These are phyloP conservation scores for Heliocidaris erythrogramma DNA, from an alignment of 35 echinoderm and acorn worm genomes.

Conservation along the genomic window DNA sequence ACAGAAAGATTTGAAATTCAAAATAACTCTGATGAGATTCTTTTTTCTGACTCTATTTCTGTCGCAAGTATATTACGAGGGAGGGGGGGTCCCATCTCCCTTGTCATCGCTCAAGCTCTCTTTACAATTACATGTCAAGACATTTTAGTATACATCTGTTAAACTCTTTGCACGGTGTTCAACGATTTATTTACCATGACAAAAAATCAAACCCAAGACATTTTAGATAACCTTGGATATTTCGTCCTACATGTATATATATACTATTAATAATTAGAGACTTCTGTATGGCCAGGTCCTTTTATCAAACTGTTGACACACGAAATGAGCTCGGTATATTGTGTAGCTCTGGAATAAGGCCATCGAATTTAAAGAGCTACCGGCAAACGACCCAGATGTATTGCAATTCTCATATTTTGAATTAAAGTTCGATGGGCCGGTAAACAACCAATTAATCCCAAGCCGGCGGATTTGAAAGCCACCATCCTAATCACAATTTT, in stretches of 20 bases:
- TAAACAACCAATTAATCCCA: slow-evolving; percentile 3
- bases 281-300: background rate
- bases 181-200: background rate
- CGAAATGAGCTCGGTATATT: slow-evolving; percentile 2
- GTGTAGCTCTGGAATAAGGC: background rate
- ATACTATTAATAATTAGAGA: background rate
- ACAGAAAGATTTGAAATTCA: no score
- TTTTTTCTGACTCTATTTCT: no score
- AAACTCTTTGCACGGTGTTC: background rate
- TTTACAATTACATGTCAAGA: background rate
- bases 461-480: background rate
- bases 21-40: no score
- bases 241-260: background rate
- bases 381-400: background rate
- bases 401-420: background rate
- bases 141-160: background rate
- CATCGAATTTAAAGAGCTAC: background rate
- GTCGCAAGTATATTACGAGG: no score
- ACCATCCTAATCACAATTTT: background rate
- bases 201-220: background rate
- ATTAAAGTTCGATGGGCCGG: background rate
- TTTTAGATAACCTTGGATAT: background rate
- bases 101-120: background rate
- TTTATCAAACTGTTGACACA: background rate
- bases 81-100: no score